Evolutionary conservation across 2,888 invertebrate species (phyloP), one percentile per base, ranked within the genome.

Genomic region (Lissonota sp.): DNA sequence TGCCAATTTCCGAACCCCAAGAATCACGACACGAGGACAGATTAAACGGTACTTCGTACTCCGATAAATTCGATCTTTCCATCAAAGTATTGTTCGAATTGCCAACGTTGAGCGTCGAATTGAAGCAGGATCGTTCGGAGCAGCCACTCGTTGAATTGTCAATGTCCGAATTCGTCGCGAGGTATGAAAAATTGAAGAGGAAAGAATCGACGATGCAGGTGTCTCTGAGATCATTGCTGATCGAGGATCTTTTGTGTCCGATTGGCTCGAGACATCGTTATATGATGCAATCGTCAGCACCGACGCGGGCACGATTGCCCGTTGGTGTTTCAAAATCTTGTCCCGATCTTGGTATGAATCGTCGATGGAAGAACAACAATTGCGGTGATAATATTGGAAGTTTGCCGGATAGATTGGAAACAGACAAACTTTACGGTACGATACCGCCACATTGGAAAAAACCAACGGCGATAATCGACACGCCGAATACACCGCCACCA

Each of bases 201-300:
- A 95, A 95, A 86, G 96, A 96, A 90, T 97, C 96, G 4, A 95
- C 95, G 84, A 94, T 97, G 70, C 96, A 96, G 93, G 95, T 97
- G 10, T 96, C 97, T 0, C 93, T 99, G 6, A 95, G 97, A 84
- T 97, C 98, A 0, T 94, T 99, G 26, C 94, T 97, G 4, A 97
- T 99, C 96, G 98, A 98, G 92, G 98, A 99, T 93, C 94, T 98
- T 4, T 94, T 97, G 6, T 96, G 96, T 88, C 95, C 96, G 1
- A 94, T 95, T 16, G 96, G 96, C 57, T 97, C 97, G 0, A 95
- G 95, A 86, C 97, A 97, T 92, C 95, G 98, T 46, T 95, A 95
- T 90, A 96, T 98, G 94, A 97, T 98, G 91, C 95, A 96, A 82
- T 97, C 97, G 0, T 95, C 94, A 84, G 90, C 93, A 3, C 92